These are phyloP conservation scores for Euleptes europaea DNA, from an alignment of 2,113 vertebrate species.

Conservation along the genomic window DNA sequence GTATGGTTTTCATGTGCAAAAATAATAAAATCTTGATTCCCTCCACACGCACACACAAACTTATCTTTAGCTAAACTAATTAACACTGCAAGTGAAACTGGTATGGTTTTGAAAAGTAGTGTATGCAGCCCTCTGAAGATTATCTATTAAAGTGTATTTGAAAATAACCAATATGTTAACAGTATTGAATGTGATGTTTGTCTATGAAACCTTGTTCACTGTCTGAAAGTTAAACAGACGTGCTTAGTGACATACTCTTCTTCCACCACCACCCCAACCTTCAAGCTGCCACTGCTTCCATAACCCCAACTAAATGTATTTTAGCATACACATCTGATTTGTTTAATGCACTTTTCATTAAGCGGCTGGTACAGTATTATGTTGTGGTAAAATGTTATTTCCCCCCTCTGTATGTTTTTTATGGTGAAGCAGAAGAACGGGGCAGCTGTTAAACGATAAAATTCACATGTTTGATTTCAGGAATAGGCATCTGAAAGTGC, in stretches of 20 bases:
- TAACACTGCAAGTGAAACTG: neutral
- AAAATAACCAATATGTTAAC: neutral
- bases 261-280: neutral
- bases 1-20: neutral
- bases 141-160: neutral
- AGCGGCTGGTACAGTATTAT: neutral
- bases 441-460: neutral
- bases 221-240: conserved; percentile 15
- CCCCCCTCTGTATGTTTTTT: neutral
- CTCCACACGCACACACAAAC: too few species aligned
- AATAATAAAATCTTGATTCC: neutral
- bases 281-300: neutral
- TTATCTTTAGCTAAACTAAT: neutral
- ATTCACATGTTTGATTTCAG: neutral
- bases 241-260: neutral
- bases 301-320: neutral
- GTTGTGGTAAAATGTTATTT: neutral
- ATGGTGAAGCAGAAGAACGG: neutral
- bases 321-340: neutral
- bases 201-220: conserved; percentile 2
- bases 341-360: conserved; percentile 11
- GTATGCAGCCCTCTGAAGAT: neutral
- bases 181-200: neutral
- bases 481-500: neutral
- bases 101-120: neutral